Conservation (phyloP, 1,140 invertebrate species). For the Goniozus legneri region DNA sequence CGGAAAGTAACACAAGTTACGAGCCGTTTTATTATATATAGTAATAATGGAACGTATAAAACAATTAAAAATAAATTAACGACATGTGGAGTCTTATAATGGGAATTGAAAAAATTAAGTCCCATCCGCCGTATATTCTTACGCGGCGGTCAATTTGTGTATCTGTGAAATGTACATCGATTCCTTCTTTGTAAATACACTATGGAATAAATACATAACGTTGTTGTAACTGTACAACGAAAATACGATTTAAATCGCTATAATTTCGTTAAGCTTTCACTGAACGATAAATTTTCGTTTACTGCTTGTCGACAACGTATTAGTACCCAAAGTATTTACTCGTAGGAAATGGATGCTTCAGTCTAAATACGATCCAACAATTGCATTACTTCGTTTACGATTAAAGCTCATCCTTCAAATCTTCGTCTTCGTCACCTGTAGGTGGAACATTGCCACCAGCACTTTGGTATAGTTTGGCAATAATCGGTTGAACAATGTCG, state of each 20-base stretch:
- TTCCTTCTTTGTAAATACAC: conserved; percentile 22
- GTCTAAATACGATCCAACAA: conserved; percentile 35
- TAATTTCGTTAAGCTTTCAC: background rate
- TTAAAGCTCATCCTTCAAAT: conserved; percentile 88
- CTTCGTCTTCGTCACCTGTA: conserved; percentile 65
- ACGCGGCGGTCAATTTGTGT: background rate
- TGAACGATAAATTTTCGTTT: background rate
- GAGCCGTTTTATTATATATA: background rate
- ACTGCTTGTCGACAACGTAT: conserved; percentile 12
- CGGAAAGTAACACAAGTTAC: conserved; percentile 21
- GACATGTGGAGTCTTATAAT: conserved; percentile 25
- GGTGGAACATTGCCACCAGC: conserved; percentile 73
- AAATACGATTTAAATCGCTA: no score
- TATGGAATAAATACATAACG: conserved; percentile 20
- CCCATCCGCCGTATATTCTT: background rate
- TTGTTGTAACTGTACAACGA: conserved; percentile 18
- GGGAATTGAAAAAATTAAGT: conserved; percentile 7
- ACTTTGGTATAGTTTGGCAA: conserved; percentile 93
- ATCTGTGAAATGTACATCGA: conserved; percentile 2
- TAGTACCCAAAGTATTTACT: conserved; percentile 31
- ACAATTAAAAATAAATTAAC: conserved; percentile 52
- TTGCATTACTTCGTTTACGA: conserved; percentile 13
- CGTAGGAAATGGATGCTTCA: conserved; percentile 35
- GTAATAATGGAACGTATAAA: conserved; percentile 44
- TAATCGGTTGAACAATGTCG: conserved; percentile 94